Conservation (phyloP, 2,797 vertebrate species). For the Chiloscyllium punctatum region DNA sequence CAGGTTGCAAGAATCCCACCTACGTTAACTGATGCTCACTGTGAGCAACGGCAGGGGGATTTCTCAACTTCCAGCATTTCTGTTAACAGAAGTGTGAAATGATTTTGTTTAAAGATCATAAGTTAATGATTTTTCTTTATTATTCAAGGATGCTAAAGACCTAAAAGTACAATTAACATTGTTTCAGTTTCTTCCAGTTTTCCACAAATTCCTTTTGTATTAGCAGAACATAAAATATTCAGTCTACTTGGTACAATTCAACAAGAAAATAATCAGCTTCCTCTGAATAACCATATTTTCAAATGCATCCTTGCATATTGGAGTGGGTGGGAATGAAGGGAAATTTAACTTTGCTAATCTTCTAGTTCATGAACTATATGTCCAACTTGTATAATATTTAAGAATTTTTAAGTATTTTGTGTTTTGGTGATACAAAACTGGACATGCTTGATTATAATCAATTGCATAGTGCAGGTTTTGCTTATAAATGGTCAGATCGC, state of each 20-base stretch:
- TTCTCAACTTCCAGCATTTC: too few species aligned
- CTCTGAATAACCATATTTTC: neutral
- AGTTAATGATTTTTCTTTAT: neutral
- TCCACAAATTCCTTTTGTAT: neutral
- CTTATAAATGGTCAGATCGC: neutral
- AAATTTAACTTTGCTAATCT: neutral
- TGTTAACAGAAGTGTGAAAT: too few species aligned
- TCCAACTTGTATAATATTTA: neutral
- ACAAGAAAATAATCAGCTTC: neutral
- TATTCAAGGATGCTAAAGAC: neutral
- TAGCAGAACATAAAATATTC: neutral
- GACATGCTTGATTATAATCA: neutral
- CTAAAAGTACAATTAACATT: neutral
- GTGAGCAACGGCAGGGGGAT: too few species aligned
- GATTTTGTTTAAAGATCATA: neutral
- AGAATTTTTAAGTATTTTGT: neutral
- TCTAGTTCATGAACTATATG: neutral
- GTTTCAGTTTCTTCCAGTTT: neutral
- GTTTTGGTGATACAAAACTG: neutral
- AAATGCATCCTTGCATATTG: neutral
- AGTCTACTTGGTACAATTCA: neutral
- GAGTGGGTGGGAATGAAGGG: neutral
- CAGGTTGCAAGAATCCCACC: too few species aligned
- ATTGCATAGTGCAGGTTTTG: neutral
- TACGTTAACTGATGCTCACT: too few species aligned